Evolutionary conservation across 2,797 vertebrate species (phyloP), one percentile per base, ranked within the genome.

Genomic region (Falco cherrug): DNA sequence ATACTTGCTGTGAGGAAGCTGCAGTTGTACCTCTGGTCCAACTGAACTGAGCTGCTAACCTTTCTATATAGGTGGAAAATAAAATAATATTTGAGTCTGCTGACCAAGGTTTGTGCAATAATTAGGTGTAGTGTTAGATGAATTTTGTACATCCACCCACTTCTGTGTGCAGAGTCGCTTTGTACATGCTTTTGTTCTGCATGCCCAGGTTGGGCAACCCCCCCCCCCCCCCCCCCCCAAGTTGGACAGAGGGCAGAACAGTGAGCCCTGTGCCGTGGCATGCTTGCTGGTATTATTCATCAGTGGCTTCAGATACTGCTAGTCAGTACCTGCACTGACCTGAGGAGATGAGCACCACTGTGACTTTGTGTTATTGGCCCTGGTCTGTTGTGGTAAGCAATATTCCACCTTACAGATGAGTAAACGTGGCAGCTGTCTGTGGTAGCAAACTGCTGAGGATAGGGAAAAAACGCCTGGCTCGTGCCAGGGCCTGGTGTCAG

Each of bases 261-360:
- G 16, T 13, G 28, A 89, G 9, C 20, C 11, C 5, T 47, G 6
- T 0, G 2, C 13, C 13, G 4, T 24, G 37, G 22, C 28, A 39
- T 0, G 0, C 17, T 53, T 37, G 16, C 31, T 48, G 43, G 26
- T 35, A 16, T 53, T 50, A 17, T 20, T 90, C 3, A 12, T 37
- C 9, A 29, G 24, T 75, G 8, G 16, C 24, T 65, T 76, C 53
- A 41, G 45, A 35, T 65, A 29, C 26, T 80, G 17, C 11, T 50
- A 16, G 17, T 76, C 33, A 3, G 18, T 78, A 20, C 37, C 24
- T 41, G 41, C 28, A 31, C 13, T 5, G 14, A 48, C 18, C 8
- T 15, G 50, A 88, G 20, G 16, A 83, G 17, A 8, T 1, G 10
- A 48, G 13, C 9, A 5, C 29, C 7, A 9, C 8, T 31, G 12